Evolutionary conservation across 2,113 vertebrate species (phyloP).

Genomic region (Oxyruncus cristatus): DNA sequence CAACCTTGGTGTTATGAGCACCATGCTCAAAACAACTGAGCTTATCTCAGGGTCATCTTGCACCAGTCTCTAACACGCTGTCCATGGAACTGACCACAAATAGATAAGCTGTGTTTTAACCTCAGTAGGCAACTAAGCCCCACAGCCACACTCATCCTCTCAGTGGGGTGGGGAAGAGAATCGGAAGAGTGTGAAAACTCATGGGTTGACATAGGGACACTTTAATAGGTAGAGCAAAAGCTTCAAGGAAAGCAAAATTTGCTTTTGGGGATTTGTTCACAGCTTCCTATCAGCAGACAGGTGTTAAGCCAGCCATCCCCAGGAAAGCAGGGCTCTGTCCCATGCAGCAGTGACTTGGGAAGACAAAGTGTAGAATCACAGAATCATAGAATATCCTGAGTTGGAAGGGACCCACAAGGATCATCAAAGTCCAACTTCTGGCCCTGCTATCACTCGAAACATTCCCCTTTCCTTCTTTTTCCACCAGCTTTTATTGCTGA

Average conservation of each 20-base stretch:
- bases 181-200: not conserved
- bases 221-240: not conserved
- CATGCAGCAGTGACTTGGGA: fast-evolving
- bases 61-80: not conserved
- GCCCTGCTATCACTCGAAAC: not conserved
- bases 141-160: not conserved
- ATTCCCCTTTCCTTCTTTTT: not conserved
- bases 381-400: not conserved
- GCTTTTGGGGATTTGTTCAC: not conserved
- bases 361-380: not conserved
- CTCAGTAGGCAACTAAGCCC: not conserved
- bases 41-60: not conserved
- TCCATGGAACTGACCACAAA: not conserved
- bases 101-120: not conserved
- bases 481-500: not conserved
- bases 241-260: not conserved
- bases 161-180: not conserved
- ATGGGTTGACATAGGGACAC: not conserved
- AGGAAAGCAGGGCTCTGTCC: not conserved
- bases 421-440: not conserved
- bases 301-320: not conserved
- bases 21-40: not conserved
- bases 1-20: not conserved
- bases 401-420: not conserved
- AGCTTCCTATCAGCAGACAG: not conserved